These are phyloP conservation scores for Camarhynchus parvulus DNA, from an alignment of 2,113 vertebrate genomes.

Conservation along the genomic window DNA sequence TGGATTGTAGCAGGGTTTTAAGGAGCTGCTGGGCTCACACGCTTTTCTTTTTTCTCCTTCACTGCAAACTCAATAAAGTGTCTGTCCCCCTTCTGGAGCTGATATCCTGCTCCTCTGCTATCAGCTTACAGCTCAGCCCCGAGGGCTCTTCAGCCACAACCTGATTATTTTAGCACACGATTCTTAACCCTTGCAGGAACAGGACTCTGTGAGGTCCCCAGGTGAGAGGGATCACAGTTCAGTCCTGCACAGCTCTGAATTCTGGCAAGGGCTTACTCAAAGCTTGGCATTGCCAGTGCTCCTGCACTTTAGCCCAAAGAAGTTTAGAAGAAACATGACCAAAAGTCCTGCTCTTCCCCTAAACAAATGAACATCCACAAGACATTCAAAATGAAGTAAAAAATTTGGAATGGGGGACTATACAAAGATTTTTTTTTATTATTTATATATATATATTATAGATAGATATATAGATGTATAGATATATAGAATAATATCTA, in stretches of 20 bases:
- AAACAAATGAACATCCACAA: background rate
- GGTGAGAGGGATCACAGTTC: background rate
- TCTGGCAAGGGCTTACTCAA: background rate
- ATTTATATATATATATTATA: background rate
- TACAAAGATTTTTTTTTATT: background rate
- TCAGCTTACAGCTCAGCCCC: background rate
- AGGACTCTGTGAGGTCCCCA: background rate
- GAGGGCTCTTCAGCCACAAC: background rate
- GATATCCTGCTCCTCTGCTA: background rate
- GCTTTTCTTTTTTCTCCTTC: background rate
- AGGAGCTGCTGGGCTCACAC: background rate
- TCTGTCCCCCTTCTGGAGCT: background rate
- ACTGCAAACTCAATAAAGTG: background rate
- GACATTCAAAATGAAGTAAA: background rate
- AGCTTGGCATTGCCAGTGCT: background rate
- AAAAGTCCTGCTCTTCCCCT: background rate
- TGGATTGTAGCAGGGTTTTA: conserved; percentile 21
- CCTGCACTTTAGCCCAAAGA: background rate
- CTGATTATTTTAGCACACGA: background rate
- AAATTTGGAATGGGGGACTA: background rate
- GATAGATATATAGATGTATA: too few relatives aligned
- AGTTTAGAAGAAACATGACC: background rate
- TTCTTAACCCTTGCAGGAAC: background rate
- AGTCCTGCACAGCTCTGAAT: background rate
- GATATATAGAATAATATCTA: too few relatives aligned